Percentiles rank a stretch among this genome's conserved stretches.
Conservation (phyloP, 1,140 invertebrate species). For the Phenacoccus solenopsis region DNA sequence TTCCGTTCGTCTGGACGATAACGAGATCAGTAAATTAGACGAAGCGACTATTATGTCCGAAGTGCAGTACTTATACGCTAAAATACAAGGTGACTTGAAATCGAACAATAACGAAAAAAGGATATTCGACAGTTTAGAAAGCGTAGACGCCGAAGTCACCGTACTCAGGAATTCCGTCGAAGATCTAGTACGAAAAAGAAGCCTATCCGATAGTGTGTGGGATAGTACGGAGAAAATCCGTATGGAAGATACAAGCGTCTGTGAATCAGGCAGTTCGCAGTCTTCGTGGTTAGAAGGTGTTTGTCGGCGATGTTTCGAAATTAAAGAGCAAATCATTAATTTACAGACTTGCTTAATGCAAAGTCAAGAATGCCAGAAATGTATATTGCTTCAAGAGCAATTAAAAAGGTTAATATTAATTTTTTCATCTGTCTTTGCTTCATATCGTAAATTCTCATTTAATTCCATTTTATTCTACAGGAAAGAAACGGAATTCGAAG, state of each 20-base stretch:
- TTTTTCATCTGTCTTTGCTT: not conserved
- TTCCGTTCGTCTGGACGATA: slow-evolving; percentile 24
- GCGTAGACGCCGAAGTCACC: slow-evolving; percentile 24
- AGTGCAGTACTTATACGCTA: slow-evolving; percentile 46
- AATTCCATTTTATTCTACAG: slow-evolving; percentile 5
- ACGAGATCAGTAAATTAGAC: slow-evolving; percentile 20
- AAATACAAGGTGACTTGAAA: slow-evolving; percentile 39
- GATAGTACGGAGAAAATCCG: not conserved
- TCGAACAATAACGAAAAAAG: slow-evolving; percentile 23
- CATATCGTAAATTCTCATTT: not conserved
- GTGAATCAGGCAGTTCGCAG: slow-evolving; percentile 3
- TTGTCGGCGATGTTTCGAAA: slow-evolving; percentile 25
- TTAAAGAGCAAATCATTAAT: slow-evolving; percentile 26
- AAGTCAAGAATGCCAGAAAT: slow-evolving; percentile 39
- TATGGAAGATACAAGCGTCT: not conserved
- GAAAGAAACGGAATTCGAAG: slow-evolving; percentile 21
- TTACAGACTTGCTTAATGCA: slow-evolving; percentile 25
- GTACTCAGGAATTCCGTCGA: slow-evolving; percentile 22
- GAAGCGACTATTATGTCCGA: slow-evolving; percentile 38
- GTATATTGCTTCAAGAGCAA: slow-evolving; percentile 42
- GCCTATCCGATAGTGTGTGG: not conserved
- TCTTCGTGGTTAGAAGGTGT: slow-evolving; percentile 25
- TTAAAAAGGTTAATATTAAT: slow-evolving; percentile 34
- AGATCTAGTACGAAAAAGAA: slow-evolving; percentile 21
- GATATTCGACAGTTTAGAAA: slow-evolving; percentile 24